Evolutionary conservation across 2,113 vertebrate genomes (phyloP), one percentile per base, ranked within the genome.

Genomic region (Pao palembangensis): DNA sequence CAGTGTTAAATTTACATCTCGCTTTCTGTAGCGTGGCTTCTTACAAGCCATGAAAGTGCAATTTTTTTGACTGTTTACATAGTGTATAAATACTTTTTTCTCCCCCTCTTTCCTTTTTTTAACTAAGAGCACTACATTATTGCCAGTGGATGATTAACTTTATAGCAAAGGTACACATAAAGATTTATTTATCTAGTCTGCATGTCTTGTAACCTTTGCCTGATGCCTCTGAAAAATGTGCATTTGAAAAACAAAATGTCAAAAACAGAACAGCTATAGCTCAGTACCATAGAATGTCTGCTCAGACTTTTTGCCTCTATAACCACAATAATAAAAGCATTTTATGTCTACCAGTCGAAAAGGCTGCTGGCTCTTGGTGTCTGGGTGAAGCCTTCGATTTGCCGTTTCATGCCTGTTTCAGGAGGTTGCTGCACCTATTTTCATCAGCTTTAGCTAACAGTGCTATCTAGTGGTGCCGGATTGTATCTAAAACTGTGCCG

Each of bases 41-140:
- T 65, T 69, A 78, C 59, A 68, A 87, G 85, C 85, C 85, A 84
- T 83, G 72, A 83, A 89, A 89, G 88, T 89, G 88, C 86, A 87
- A 87, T 89, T 88, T 88, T 76, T 89, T 90, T 89, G 81, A 88
- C 79, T 87, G 89, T 90, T 90, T 89, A 88, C 88, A 88, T 83
- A 83, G 56, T 85, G 81, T 83, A 76, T 70, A 78, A 86, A 84
- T 81, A 86, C 85, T 76, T 82, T 50, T 79, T 73, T 50, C 20
- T 50, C 19, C 71, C 58, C 70, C 55, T 52, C 19, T 52, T 8
- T 70, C 53, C 69, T 55, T 88, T 87, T 86, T 87, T 76, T 73
- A 89, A 80, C 76, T 79, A 75, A 88, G 79, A 88, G 83, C 88
- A 89, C 83, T 90, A 88, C 85, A 72, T 88, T 84, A 88, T 82